A percentile compares a stretch with the other conserved stretches of the same genome.
These are phyloP conservation scores for Alosa alosa DNA, from an alignment of 2,113 vertebrate species.

Conservation along the genomic window DNA sequence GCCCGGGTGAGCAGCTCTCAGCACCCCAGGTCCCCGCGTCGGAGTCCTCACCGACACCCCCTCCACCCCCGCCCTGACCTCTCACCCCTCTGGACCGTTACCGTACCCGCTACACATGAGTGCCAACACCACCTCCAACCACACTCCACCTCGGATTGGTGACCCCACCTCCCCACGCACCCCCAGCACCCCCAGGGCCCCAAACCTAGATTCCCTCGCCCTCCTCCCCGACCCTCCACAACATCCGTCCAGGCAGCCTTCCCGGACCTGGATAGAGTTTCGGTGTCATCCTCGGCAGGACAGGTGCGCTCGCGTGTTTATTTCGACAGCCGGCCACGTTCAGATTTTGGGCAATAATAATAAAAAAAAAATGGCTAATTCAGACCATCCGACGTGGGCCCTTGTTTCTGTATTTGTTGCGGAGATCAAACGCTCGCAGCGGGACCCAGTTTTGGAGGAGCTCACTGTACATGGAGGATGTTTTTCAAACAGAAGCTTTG, in stretches of 20 bases:
- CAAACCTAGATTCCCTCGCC: not conserved
- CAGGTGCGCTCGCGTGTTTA: conserved; percentile 78
- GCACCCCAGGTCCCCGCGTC: conserved; percentile 68
- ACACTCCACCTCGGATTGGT: conserved; percentile 70
- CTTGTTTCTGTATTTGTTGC: conserved; percentile 22
- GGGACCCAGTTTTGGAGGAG: conserved; percentile 3
- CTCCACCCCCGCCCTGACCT: conserved; percentile 39
- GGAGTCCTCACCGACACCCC: conserved; percentile 55
- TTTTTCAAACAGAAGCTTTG: conserved; percentile 12
- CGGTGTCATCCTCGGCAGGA: conserved; percentile 64
- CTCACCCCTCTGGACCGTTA: conserved; percentile 13
- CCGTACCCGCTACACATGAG: conserved; percentile 29
- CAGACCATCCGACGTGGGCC: conserved; percentile 5
- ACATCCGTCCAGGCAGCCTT: not conserved
- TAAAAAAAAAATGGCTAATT: conserved; percentile 36
- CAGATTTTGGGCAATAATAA: conserved; percentile 37
- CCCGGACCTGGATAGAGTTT: conserved; percentile 5
- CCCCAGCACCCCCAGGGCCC: conserved; percentile 59
- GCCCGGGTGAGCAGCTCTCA: conserved; percentile 89
- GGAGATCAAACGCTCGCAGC: not conserved
- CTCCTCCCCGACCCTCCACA: not conserved
- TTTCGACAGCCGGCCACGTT: conserved; percentile 64
- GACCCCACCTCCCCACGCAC: conserved; percentile 70
- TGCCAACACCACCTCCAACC: not conserved
- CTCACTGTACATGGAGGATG: not conserved